A percentile compares a stretch with the other conserved stretches of the same genome.
These are phyloP conservation scores for Microchirus variegatus DNA, from an alignment of 2,797 vertebrate genomes.

Conservation along the genomic window DNA sequence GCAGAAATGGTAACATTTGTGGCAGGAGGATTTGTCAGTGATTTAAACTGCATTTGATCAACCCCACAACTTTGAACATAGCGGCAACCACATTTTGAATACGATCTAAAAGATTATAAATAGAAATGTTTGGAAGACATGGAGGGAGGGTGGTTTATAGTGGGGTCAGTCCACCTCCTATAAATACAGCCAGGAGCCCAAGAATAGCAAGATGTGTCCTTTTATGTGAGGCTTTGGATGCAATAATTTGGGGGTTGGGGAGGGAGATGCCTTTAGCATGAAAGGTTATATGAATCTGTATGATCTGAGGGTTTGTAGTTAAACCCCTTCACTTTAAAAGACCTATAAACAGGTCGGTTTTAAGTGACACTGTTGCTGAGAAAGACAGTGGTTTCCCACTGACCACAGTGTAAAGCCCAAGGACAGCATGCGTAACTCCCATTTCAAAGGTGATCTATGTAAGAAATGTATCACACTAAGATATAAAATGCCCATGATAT, in stretches of 20 bases:
- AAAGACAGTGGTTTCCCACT: conserved; percentile 30
- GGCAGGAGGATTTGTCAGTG: conserved; percentile 45
- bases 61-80: conserved; percentile 52
- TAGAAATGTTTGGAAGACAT: conserved; percentile 61
- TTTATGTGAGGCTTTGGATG: conserved; percentile 65
- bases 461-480: no score
- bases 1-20: conserved; percentile 43
- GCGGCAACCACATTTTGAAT: conserved; percentile 48
- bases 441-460: no score
- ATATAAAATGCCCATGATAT: not conserved
- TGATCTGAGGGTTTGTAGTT: conserved; percentile 52
- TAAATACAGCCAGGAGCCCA: conserved; percentile 66
- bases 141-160: conserved; percentile 61
- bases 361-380: conserved; percentile 12
- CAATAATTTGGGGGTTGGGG: conserved; percentile 38
- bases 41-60: conserved; percentile 59
- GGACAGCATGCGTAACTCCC: no score
- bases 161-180: conserved; percentile 64
- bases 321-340: conserved; percentile 39
- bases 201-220: conserved; percentile 74
- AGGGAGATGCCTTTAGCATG: conserved; percentile 38
- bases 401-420: conserved; percentile 49
- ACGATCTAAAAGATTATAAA: conserved; percentile 64
- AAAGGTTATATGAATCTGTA: conserved; percentile 42
- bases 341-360: conserved; percentile 28